Base-by-base conservation (phyloP, 2,113 vertebrate species). In the Pleuronectes platessa region DNA sequence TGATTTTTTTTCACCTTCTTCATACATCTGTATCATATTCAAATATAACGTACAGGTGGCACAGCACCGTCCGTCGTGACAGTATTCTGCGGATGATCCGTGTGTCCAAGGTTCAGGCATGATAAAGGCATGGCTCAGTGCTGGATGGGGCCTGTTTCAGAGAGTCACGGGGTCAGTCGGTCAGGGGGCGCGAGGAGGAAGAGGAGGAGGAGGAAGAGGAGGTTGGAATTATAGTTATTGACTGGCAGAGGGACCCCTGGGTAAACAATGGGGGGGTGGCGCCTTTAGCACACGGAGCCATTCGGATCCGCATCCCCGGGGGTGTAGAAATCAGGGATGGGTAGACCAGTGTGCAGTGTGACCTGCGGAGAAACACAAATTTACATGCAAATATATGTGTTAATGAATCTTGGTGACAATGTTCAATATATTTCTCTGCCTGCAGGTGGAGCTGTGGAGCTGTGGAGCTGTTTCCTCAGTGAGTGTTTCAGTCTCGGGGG, bases 241-340 rank as follows among this genome's bases (percentile, higher is more conserved):
- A 61, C 12, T 45, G 66, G 47, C 79, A 69, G 70, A 66, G 74
- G 74, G 68, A 76, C 35, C 60, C 37, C 60, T 54, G 75, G 59
- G 10, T 20, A 31, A 60, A 78, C 71, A 71, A 56, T 61, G 61
- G 24, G n/a, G n/a, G 54, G 0, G 10, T 9, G 27, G 51, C 61
- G 67, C 66, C 66, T 79, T 90, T 79, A 95, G 86, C 94, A 95
- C 76, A 93, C 90, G 0, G 94, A 94, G 49, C 89, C 88, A 1
- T 74, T 95, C 74, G 8, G 95, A 91, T 94, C 97, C 71, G 27
- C 95, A 31, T 95, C 93, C 37, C 94, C 93, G 0, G 93, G 95
- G 1, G 96, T 92, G 93, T 98, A 98, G 95, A 98, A 97, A 56
- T 98, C 97, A 0, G 98, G 98, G 85, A 99, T 96, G 0, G 97